phyloP scores from a whole-genome alignment of 2,888 invertebrate genomes.

The Sympetrum striolatum region DNA sequence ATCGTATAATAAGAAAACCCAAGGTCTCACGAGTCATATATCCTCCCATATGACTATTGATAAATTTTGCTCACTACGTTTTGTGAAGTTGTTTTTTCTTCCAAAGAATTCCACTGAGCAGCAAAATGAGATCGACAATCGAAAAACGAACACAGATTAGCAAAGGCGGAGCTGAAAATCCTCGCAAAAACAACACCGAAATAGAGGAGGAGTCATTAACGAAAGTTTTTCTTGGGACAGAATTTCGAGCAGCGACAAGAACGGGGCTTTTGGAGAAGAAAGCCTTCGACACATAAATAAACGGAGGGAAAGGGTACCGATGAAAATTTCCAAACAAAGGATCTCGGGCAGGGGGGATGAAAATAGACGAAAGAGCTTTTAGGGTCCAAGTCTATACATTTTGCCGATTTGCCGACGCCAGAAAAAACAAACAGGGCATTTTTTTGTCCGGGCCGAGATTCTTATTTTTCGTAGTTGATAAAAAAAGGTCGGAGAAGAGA shows the following conservation, averaged over 20 bases:
- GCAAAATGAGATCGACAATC: too few relatives aligned
- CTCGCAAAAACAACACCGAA: too few relatives aligned
- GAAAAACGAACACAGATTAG: too few relatives aligned
- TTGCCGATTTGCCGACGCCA: not conserved
- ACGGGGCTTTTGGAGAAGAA: not conserved
- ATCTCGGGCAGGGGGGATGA: not conserved
- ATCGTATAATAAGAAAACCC: too few relatives aligned
- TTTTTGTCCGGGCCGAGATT: not conserved
- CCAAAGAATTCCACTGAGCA: too few relatives aligned
- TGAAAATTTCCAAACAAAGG: not conserved
- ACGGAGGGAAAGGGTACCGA: not conserved
- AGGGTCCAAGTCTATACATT: not conserved
- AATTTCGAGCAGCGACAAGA: not conserved
- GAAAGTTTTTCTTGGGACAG: too few relatives aligned
- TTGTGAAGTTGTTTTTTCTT: too few relatives aligned
- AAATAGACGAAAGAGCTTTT: not conserved
- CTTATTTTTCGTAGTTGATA: not conserved
- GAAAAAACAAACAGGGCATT: not conserved
- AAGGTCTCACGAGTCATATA: too few relatives aligned
- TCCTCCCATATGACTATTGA: too few relatives aligned
- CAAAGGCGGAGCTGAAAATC: too few relatives aligned
- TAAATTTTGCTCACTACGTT: too few relatives aligned
- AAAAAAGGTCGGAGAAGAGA: not conserved
- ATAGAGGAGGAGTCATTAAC: too few relatives aligned
- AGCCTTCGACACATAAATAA: not conserved